Evolutionary conservation across 2,888 invertebrate genomes (phyloP).

Genomic region (Piscicola geometra): DNA sequence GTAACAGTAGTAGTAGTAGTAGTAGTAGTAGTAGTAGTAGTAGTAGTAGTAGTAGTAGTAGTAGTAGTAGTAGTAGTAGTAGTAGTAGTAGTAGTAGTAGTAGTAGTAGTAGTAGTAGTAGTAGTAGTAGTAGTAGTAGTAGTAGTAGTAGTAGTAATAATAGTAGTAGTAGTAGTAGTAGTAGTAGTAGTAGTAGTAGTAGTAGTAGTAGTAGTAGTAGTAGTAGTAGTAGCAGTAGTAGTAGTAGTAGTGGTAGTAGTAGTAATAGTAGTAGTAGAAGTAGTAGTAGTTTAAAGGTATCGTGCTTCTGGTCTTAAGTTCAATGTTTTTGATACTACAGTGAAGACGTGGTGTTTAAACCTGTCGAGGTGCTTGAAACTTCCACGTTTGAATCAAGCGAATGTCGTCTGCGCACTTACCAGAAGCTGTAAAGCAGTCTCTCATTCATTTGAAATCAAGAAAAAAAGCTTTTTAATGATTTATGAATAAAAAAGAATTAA

Average conservation of each 20-base stretch:
- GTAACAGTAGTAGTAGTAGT: slow-evolving; percentile 11
- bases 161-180: slow-evolving; percentile 7
- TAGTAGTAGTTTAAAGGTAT: slow-evolving; percentile 11
- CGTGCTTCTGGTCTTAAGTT: too few relatives aligned
- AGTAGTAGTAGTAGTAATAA: neutral
- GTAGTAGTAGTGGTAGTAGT: slow-evolving; percentile 15
- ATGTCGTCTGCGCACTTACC: too few relatives aligned
- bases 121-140: slow-evolving; percentile 17
- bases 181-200: neutral
- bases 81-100: slow-evolving; percentile 16
- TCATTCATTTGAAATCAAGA: too few relatives aligned
- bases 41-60: slow-evolving; percentile 18
- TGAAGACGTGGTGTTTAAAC: too few relatives aligned
- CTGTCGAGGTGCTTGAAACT: too few relatives aligned
- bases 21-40: slow-evolving; percentile 15
- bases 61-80: slow-evolving; percentile 4
- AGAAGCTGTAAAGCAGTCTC: too few relatives aligned
- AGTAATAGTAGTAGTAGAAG: slow-evolving; percentile 16
- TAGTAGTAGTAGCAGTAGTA: slow-evolving; percentile 5
- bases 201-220: slow-evolving; percentile 22
- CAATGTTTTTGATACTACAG: too few relatives aligned
- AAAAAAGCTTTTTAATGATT: too few relatives aligned
- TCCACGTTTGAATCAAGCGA: too few relatives aligned
- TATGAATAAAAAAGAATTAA: too few relatives aligned
- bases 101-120: neutral